Conservation (phyloP, 2,888 invertebrate species). For the Chelonus formosanus region DNA sequence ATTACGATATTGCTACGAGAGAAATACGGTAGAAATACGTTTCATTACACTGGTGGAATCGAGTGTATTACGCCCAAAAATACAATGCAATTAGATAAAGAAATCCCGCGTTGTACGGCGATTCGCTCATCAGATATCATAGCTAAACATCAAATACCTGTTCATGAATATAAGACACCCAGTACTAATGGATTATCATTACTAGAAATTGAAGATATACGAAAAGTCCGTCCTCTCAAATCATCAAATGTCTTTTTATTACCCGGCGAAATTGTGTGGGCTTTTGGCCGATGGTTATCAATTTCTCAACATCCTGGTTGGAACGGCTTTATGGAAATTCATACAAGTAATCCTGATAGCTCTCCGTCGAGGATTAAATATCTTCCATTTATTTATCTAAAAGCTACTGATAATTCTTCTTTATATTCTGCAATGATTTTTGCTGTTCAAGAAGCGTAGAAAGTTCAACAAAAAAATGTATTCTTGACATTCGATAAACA, state of each 20-base stretch:
- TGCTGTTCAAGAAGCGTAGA: not conserved
- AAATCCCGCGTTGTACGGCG: too few relatives aligned
- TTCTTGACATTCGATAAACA: slow-evolving; percentile 23
- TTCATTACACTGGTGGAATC: slow-evolving; percentile 10
- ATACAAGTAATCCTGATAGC: not conserved
- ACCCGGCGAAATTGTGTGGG: slow-evolving; percentile 11
- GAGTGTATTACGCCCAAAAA: slow-evolving; percentile 1
- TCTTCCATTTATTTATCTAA: slow-evolving; percentile 18
- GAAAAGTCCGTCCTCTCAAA: too few relatives aligned
- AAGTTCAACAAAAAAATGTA: slow-evolving; percentile 3
- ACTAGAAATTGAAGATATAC: too few relatives aligned
- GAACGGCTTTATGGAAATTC: slow-evolving; percentile 21
- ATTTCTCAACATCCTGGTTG: slow-evolving; percentile 8
- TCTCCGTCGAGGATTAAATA: not conserved
- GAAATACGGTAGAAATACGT: slow-evolving; percentile 26
- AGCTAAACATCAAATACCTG: too few relatives aligned
- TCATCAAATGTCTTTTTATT: not conserved
- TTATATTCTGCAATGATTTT: slow-evolving; percentile 18
- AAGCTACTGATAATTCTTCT: slow-evolving; percentile 8
- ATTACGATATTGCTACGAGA: slow-evolving; percentile 3
- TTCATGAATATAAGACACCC: too few relatives aligned
- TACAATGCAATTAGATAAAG: slow-evolving; percentile 2
- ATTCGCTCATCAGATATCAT: too few relatives aligned
- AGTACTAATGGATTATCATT: too few relatives aligned
- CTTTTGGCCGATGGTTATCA: not conserved